Percentiles rank a stretch among this genome's conserved stretches.
These are phyloP conservation scores for Nylanderia fulva DNA, from an alignment of 1,140 invertebrate species.

Conservation along the genomic window DNA sequence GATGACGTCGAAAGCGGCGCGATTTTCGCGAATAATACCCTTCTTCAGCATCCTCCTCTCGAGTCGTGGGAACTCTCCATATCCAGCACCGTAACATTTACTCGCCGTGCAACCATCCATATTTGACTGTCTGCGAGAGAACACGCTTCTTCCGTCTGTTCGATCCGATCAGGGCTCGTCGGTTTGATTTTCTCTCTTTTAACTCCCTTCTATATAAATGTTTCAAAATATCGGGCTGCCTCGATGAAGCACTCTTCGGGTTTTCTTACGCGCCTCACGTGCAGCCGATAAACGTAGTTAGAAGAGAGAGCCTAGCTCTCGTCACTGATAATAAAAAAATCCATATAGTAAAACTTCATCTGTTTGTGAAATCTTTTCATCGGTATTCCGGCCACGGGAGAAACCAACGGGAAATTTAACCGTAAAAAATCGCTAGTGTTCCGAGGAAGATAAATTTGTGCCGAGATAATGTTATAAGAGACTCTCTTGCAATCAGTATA, in stretches of 20 bases:
- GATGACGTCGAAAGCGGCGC: neutral
- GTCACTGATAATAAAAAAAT: constrained; percentile 14
- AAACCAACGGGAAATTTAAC: neutral
- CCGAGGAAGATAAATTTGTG: neutral
- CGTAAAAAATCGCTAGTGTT: neutral
- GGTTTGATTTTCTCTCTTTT: constrained; percentile 35
- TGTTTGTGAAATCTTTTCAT: constrained; percentile 9
- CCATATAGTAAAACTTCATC: neutral
- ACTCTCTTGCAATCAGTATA: neutral
- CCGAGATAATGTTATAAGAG: neutral
- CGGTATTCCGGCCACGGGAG: neutral
- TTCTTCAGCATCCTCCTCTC: neutral
- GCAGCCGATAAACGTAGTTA: constrained; percentile 21
- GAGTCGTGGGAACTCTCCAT: constrained; percentile 51
- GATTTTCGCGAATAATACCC: constrained; percentile 28
- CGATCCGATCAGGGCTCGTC: constrained; percentile 16
- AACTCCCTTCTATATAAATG: neutral
- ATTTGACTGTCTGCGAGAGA: constrained; percentile 52
- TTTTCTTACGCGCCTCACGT: constrained; percentile 1
- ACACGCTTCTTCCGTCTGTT: constrained; percentile 9
- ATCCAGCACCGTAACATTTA: constrained; percentile 58
- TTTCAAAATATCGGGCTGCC: constrained; percentile 13
- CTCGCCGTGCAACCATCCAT: constrained; percentile 41
- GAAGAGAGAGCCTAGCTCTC: neutral
- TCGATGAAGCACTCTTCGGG: constrained; percentile 1